Base-by-base conservation (phyloP, 2,113 vertebrate genomes). In the Macquaria ambigua region DNA sequence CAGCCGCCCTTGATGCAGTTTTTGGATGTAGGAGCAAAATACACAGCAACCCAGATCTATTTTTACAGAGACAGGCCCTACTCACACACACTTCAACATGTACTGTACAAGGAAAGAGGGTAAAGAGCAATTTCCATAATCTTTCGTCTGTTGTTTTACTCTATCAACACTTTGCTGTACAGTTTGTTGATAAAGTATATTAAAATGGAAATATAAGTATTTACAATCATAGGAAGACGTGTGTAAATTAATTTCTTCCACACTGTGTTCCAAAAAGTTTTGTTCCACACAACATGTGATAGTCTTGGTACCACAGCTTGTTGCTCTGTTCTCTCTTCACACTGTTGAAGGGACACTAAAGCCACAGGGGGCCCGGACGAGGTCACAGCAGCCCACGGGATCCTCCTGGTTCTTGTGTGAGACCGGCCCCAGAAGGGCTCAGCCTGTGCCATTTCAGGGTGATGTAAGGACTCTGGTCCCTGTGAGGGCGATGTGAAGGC, bases 381-480 rank as follows among this genome's bases (percentile, higher is more conserved):
- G 86, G 85, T 87, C 90, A 89, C 59, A n/a, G 41, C 21, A 9
- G 34, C 93, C 80, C 82, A 43, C 12, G 18, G 74, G 88, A 86
- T 25, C 69, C 37, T 46, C 55, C 34, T 12, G 41, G 50, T 69
- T 79, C 79, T 76, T 58, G 66, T 21, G 85, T 69, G 67, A 78
- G 58, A n/a, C n/a, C 0, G 0, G 61, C 37, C 62, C 25, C 21
- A 62, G 62, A 62, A 23, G 58, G 80, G n/a, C 82, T 77, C 56
- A 3, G 73, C 46, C 74, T 68, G 66, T 92, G 90, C 89, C 90
- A 93, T 91, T 92, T 92, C 76, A 85, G 83, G 81, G 85, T 81
- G 90, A 90, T 88, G 87, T 79, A 69, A 83, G 87, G 84, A 87
- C 77, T 61, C 18, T 9, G 63, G 64, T 91, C 73, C 89, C 88